These are phyloP conservation scores for Colletes collaris DNA, from an alignment of 2,888 invertebrate genomes.

Conservation along the genomic window DNA sequence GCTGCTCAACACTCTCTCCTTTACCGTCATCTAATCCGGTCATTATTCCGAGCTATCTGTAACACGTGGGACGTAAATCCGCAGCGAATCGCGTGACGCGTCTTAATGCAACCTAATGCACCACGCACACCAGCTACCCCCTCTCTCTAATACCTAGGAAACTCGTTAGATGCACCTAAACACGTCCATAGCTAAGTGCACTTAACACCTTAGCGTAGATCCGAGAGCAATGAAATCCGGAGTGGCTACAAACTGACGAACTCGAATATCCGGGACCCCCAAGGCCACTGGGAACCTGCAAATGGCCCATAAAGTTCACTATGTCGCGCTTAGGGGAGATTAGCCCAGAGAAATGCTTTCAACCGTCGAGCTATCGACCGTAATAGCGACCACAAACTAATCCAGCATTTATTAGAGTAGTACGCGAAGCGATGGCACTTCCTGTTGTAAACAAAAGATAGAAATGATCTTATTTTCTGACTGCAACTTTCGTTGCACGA, in stretches of 20 bases:
- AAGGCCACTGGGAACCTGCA: background rate
- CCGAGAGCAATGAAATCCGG: conserved; percentile 3
- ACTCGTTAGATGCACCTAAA: conserved; percentile 29
- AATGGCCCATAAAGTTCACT: background rate
- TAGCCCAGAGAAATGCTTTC: background rate
- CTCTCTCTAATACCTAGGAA: conserved; percentile 10
- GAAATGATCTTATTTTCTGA: too few relatives aligned
- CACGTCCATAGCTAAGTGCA: background rate
- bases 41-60: conserved; percentile 22
- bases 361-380: too few relatives aligned
- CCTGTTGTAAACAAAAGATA: too few relatives aligned
- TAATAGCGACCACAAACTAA: too few relatives aligned
- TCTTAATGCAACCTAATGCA: conserved; percentile 34
- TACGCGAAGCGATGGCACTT: too few relatives aligned
- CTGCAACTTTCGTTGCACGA: too few relatives aligned
- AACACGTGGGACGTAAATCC: conserved; percentile 36
- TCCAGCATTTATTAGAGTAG: too few relatives aligned
- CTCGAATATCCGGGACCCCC: background rate
- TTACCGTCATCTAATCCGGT: conserved; percentile 7
- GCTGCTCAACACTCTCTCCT: conserved; percentile 15
- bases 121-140: background rate
- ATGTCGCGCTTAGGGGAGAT: background rate
- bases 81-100: conserved; percentile 28
- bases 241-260: background rate
- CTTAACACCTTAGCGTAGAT: background rate